phyloP scores from a whole-genome alignment of 2,797 vertebrate species.

The Thalassophryne amazonica region DNA sequence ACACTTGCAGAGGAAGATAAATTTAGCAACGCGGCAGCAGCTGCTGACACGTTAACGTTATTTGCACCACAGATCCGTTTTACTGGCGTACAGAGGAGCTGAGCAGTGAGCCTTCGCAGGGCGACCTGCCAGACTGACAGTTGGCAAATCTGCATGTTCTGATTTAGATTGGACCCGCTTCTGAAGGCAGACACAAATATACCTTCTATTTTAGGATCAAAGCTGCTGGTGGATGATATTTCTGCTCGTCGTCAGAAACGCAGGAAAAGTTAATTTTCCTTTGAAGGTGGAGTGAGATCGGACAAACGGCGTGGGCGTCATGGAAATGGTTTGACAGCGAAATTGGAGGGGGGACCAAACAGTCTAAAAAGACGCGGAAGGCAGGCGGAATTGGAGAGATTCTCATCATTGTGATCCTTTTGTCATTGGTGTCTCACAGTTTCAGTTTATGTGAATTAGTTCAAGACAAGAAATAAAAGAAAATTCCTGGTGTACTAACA shows the following conservation, averaged over 20 bases:
- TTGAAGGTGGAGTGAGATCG: too few relatives aligned
- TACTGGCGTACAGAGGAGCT: constrained; percentile 19
- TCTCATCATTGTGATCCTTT: too few relatives aligned
- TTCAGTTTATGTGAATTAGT: too few relatives aligned
- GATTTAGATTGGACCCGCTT: constrained; percentile 33
- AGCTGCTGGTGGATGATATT: constrained; percentile 9
- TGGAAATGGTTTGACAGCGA: too few relatives aligned
- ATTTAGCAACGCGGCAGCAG: constrained; percentile 26
- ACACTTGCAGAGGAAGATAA: constrained; percentile 28
- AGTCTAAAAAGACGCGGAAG: too few relatives aligned
- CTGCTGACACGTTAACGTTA: constrained; percentile 28
- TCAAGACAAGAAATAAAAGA: too few relatives aligned
- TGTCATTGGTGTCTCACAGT: too few relatives aligned
- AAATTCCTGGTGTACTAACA: too few relatives aligned
- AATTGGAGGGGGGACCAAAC: too few relatives aligned
- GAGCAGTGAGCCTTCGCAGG: constrained; percentile 31
- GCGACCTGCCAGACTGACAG: constrained; percentile 34
- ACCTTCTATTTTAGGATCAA: constrained; percentile 19
- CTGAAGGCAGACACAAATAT: constrained; percentile 14
- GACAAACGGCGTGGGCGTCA: too few relatives aligned
- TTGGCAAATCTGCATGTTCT: constrained; percentile 49
- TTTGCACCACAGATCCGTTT: constrained; percentile 12
- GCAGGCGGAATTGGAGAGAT: too few relatives aligned
- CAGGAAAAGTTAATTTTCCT: not conserved
- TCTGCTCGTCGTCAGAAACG: not conserved